These are phyloP conservation scores for Psilopsiagon aymara DNA, from an alignment of 2,113 vertebrate species.

Conservation along the genomic window DNA sequence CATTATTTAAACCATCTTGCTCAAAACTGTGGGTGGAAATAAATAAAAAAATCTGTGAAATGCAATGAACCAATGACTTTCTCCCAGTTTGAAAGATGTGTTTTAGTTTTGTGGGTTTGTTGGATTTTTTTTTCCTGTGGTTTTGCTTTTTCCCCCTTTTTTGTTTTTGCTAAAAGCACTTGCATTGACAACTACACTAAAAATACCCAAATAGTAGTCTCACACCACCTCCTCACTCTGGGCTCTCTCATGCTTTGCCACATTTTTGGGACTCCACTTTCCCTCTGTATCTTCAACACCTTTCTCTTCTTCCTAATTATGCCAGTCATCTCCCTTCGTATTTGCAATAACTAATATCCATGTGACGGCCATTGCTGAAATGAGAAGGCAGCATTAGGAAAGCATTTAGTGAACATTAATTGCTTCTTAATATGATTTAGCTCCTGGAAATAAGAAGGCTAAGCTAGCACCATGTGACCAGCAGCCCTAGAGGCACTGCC, in stretches of 20 bases:
- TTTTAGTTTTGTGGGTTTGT: background rate
- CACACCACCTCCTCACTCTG: background rate
- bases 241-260: background rate
- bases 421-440: slow-evolving; percentile 61
- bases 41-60: background rate
- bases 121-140: background rate
- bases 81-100: background rate
- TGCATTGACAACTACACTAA: background rate
- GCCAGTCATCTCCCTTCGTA: background rate
- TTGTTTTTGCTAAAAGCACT: background rate
- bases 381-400: slow-evolving; percentile 35
- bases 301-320: background rate
- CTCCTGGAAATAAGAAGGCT: slow-evolving; percentile 22
- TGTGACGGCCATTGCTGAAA: slow-evolving; percentile 29
- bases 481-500: background rate
- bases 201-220: background rate
- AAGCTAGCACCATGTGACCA: slow-evolving; percentile 1
- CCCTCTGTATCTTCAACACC: background rate
- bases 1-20: background rate
- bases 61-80: background rate
- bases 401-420: slow-evolving; percentile 61
- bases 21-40: background rate
- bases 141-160: background rate
- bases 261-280: background rate
- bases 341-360: slow-evolving; percentile 5